These are phyloP conservation scores for Drosophila longiperda DNA, from an alignment of 2,888 invertebrate species.

Conservation along the genomic window DNA sequence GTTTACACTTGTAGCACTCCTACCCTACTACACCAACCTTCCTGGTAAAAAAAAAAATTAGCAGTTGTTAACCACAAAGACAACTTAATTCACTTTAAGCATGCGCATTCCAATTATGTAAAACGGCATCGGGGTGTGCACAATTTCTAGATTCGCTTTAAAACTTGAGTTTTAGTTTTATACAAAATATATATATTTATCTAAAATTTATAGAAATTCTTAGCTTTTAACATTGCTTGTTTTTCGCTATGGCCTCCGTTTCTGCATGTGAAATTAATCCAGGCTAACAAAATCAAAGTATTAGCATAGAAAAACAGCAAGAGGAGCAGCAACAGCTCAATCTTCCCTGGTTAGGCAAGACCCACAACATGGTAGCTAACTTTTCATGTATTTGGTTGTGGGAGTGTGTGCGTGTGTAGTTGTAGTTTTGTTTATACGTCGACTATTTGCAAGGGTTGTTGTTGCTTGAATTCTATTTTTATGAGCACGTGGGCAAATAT, in stretches of 20 bases:
- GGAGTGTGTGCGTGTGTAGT: slow-evolving; percentile 20
- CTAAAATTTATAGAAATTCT: background rate
- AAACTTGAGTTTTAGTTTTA: background rate
- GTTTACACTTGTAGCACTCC: slow-evolving; percentile 42
- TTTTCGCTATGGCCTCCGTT: slow-evolving; percentile 36
- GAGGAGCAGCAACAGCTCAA: slow-evolving; percentile 26
- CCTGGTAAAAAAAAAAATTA: slow-evolving; percentile 11
- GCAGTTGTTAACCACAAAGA: slow-evolving; percentile 17
- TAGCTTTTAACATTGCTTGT: slow-evolving; percentile 51
- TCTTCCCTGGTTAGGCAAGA: slow-evolving; percentile 55
- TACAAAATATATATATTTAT: background rate
- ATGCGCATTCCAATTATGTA: slow-evolving; percentile 57
- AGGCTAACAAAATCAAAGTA: slow-evolving; percentile 71
- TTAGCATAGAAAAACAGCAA: slow-evolving; percentile 54
- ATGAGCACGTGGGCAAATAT: slow-evolving; percentile 42
- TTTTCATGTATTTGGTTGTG: slow-evolving; percentile 37
- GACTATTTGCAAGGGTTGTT: slow-evolving; percentile 56
- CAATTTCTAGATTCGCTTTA: slow-evolving; percentile 3
- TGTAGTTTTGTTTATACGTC: slow-evolving; percentile 64
- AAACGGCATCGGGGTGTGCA: slow-evolving; percentile 38
- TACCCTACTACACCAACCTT: background rate
- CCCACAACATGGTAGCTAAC: slow-evolving; percentile 24
- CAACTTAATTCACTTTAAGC: slow-evolving; percentile 28
- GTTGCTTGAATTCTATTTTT: slow-evolving; percentile 70
- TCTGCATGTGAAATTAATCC: slow-evolving; percentile 79